A percentile compares a stretch with the other conserved stretches of the same genome.
These are phyloP conservation scores for Cetoscarus ocellatus DNA, from an alignment of 2,797 vertebrate species.

Conservation along the genomic window DNA sequence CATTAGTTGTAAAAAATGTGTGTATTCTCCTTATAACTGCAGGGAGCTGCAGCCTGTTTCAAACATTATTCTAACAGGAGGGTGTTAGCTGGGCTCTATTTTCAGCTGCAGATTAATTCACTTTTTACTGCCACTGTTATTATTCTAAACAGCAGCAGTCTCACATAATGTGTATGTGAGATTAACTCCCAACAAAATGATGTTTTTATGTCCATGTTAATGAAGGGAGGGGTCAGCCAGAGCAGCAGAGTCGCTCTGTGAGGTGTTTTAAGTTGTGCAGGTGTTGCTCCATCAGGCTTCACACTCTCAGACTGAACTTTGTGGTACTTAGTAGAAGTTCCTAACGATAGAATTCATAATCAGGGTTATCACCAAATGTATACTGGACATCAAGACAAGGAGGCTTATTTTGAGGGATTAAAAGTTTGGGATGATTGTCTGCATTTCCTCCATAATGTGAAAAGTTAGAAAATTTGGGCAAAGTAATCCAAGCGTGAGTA, in stretches of 20 bases:
- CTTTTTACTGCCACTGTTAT: neutral
- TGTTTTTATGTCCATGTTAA: neutral
- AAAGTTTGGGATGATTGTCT: neutral
- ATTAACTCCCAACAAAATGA: neutral
- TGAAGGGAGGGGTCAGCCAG: constrained; percentile 11
- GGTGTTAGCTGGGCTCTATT: neutral
- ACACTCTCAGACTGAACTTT: neutral
- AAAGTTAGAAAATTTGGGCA: neutral
- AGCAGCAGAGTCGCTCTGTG: neutral
- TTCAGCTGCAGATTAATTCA: neutral
- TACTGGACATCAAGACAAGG: neutral
- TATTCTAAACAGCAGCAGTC: neutral
- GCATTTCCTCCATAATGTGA: neutral
- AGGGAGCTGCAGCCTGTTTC: neutral
- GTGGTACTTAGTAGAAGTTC: neutral
- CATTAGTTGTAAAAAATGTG: neutral
- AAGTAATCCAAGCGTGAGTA: neutral
- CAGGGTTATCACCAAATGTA: neutral
- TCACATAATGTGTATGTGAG: neutral
- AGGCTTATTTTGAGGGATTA: neutral
- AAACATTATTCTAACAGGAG: neutral
- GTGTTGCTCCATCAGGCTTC: neutral
- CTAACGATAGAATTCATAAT: neutral
- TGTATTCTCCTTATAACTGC: neutral
- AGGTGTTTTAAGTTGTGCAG: neutral